These are phyloP conservation scores for Spatulosminthurus flaviceps DNA, from an alignment of 2,888 invertebrate genomes.

Conservation along the genomic window DNA sequence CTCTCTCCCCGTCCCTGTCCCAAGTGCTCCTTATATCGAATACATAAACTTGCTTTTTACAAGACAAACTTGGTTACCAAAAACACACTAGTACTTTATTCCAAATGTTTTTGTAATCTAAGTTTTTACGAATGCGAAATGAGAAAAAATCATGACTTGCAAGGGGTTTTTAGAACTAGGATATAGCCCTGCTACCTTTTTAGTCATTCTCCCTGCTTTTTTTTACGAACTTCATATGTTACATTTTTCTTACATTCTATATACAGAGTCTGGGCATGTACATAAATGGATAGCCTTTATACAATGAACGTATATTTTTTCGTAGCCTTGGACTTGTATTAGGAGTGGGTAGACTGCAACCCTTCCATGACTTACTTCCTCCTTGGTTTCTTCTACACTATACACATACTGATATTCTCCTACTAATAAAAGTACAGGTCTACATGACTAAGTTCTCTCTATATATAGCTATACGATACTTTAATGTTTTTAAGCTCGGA, in stretches of 20 bases:
- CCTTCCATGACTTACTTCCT: no score
- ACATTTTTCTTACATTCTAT: no score
- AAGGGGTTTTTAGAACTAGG: slow-evolving; percentile 41
- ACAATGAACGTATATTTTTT: no score
- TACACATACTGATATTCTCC: no score
- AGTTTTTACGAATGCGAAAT: slow-evolving; percentile 58
- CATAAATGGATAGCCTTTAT: no score
- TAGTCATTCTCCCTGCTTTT: slow-evolving; percentile 4
- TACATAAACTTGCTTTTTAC: slow-evolving; percentile 60
- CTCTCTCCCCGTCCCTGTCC: slow-evolving; percentile 38
- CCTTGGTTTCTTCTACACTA: no score
- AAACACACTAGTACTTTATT: slow-evolving; percentile 58
- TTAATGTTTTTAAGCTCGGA: slow-evolving; percentile 4
- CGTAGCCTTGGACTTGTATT: no score
- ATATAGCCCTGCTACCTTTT: slow-evolving; percentile 18
- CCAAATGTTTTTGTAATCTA: slow-evolving; percentile 61
- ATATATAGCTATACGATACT: no score
- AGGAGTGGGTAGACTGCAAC: no score
- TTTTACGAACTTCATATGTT: slow-evolving; percentile 41
- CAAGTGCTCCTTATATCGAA: slow-evolving; percentile 60
- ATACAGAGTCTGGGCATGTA: no score
- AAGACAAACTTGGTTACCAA: slow-evolving; percentile 58
- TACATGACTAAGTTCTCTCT: no score
- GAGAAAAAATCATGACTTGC: slow-evolving; percentile 59
- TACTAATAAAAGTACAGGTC: no score